Evolutionary conservation across 1,140 invertebrate genomes (phyloP).

Genomic region (Phymorhynchus buccinoides): DNA sequence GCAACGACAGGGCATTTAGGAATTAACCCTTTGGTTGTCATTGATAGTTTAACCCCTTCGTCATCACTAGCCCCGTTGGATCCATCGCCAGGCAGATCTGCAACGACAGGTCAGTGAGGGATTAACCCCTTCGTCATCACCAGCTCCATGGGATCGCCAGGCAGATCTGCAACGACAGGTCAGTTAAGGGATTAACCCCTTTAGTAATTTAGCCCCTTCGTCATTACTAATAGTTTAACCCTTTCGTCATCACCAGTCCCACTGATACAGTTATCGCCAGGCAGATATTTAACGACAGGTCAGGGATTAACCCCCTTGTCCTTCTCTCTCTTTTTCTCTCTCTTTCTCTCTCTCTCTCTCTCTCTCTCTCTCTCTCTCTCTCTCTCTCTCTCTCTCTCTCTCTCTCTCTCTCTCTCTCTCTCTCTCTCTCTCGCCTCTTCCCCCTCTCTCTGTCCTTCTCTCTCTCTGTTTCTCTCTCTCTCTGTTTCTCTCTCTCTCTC

Average conservation of each 20-base stretch:
- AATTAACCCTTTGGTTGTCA: neutral
- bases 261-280: no score
- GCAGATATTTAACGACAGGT: no score
- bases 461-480: no score
- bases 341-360: neutral
- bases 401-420: no score
- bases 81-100: conserved; percentile 69
- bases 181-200: neutral
- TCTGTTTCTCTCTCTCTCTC: no score
- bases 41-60: conserved; percentile 43
- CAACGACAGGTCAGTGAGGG: conserved; percentile 53
- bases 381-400: no score
- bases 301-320: no score
- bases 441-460: no score
- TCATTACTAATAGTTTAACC: conserved; percentile 65
- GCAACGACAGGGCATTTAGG: conserved; percentile 58
- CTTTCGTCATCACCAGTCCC: no score
- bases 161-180: conserved; percentile 69
- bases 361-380: no score
- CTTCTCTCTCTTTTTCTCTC: neutral
- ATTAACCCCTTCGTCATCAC: conserved; percentile 57
- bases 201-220: conserved; percentile 43
- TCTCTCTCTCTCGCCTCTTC: no score
- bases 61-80: conserved; percentile 70
- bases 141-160: conserved; percentile 70